Conservation (phyloP, 2,888 invertebrate genomes). For the Lepidocyrtoides sp. region DNA sequence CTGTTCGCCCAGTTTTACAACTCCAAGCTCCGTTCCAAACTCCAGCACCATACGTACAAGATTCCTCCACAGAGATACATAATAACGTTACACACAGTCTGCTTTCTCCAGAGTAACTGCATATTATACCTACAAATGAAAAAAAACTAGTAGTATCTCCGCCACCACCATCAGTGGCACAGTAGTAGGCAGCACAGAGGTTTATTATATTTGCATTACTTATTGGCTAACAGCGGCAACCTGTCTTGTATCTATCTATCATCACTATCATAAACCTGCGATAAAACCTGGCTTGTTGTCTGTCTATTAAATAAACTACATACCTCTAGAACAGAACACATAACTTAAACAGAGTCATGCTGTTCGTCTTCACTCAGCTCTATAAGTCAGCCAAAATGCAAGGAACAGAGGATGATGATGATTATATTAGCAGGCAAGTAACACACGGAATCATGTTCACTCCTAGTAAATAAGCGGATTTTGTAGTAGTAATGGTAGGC, state of each 20-base stretch:
- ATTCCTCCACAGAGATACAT: not conserved
- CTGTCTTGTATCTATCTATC: conserved; percentile 70
- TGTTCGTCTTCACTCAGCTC: too few species aligned
- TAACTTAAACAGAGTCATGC: not conserved
- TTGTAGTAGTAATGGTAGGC: too few species aligned
- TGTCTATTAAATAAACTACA: not conserved
- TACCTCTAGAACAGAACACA: not conserved
- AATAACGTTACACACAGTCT: too few species aligned
- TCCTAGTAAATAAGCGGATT: too few species aligned
- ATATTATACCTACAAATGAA: not conserved
- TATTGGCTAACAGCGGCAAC: conserved; percentile 37
- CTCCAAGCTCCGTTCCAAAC: not conserved
- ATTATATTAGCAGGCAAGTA: too few species aligned
- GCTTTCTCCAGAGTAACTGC: not conserved
- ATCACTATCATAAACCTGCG: conserved; percentile 57
- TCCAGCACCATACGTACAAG: too few species aligned
- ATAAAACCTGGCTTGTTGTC: not conserved
- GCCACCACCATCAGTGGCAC: not conserved
- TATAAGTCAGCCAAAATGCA: too few species aligned
- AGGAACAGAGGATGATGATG: too few species aligned
- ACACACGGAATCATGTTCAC: too few species aligned
- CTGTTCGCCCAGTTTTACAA: not conserved
- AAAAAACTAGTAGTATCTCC: not conserved
- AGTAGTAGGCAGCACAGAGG: not conserved
- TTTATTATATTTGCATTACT: conserved; percentile 35